A percentile compares a stretch with the other conserved stretches of the same genome.
phyloP scores from a whole-genome alignment of 2,888 invertebrate species.

The Tholera decimalis region DNA sequence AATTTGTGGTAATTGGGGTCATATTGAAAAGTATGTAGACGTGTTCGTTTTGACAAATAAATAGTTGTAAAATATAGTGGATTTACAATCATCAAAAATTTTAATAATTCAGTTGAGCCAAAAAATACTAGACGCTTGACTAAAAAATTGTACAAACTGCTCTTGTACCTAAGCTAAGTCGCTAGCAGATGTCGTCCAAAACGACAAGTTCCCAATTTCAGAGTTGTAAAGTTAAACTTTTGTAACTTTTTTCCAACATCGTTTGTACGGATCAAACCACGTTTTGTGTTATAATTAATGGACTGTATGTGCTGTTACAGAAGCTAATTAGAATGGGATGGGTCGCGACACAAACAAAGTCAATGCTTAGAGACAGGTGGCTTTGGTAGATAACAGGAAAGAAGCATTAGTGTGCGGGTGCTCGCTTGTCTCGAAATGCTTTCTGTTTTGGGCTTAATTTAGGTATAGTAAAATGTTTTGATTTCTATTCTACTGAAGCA shows the following conservation, averaged over 20 bases:
- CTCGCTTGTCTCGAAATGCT: constrained; percentile 31
- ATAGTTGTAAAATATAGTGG: background rate
- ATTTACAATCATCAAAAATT: no score
- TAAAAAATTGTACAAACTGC: constrained; percentile 61
- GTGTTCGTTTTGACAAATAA: constrained; percentile 5
- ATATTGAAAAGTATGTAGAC: constrained; percentile 23
- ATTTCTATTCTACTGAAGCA: background rate
- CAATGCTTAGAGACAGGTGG: constrained; percentile 79
- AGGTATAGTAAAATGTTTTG: constrained; percentile 1
- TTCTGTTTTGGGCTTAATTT: constrained; percentile 16
- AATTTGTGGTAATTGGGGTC: constrained; percentile 28
- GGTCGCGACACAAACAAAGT: constrained; percentile 78
- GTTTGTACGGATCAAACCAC: constrained; percentile 76
- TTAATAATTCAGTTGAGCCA: no score
- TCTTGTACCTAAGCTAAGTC: constrained; percentile 70
- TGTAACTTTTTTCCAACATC: constrained; percentile 73
- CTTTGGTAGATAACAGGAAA: constrained; percentile 71
- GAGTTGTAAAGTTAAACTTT: constrained; percentile 65
- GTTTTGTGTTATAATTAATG: constrained; percentile 85
- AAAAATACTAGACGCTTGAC: no score
- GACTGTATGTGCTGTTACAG: constrained; percentile 80
- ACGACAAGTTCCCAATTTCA: constrained; percentile 68
- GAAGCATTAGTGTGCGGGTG: constrained; percentile 49
- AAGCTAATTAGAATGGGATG: constrained; percentile 81
- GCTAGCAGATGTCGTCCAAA: constrained; percentile 73